Percentiles rank a stretch among this genome's conserved stretches.
These are phyloP conservation scores for Acronicta leporina DNA, from an alignment of 2,888 invertebrate genomes.

Conservation along the genomic window DNA sequence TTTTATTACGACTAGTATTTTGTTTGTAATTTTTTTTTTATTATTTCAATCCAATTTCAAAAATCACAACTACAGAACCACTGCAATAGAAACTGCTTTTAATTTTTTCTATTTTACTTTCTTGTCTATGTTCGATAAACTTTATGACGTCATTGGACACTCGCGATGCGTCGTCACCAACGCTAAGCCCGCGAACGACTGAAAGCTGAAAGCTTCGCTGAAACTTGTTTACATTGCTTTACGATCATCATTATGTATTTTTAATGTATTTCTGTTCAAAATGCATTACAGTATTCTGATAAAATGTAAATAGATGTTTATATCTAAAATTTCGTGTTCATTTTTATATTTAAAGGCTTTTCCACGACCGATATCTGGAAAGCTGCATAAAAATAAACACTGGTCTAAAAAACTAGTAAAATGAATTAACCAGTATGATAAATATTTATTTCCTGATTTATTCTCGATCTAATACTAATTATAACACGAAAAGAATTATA, in stretches of 20 bases:
- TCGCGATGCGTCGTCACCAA: constrained; percentile 33
- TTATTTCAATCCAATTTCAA: background rate
- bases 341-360: no score
- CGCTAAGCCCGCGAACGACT: constrained; percentile 36
- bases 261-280: constrained; percentile 46
- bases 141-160: constrained; percentile 19
- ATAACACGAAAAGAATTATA: no score
- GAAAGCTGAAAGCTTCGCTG: constrained; percentile 45
- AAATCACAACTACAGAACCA: constrained; percentile 8
- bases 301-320: background rate
- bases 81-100: constrained; percentile 11
- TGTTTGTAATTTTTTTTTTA: background rate
- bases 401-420: no score
- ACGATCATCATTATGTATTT: constrained; percentile 50
- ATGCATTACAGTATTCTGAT: constrained; percentile 26
- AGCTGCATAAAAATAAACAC: no score
- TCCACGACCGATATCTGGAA: no score
- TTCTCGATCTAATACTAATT: no score
- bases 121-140: constrained; percentile 26
- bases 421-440: no score
- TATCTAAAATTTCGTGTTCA: no score
- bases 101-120: constrained; percentile 4
- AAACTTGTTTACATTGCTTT: constrained; percentile 49
- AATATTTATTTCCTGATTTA: no score
- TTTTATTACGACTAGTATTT: no score